Conservation (phyloP, 1,140 invertebrate genomes). For the Bombus confusus region DNA sequence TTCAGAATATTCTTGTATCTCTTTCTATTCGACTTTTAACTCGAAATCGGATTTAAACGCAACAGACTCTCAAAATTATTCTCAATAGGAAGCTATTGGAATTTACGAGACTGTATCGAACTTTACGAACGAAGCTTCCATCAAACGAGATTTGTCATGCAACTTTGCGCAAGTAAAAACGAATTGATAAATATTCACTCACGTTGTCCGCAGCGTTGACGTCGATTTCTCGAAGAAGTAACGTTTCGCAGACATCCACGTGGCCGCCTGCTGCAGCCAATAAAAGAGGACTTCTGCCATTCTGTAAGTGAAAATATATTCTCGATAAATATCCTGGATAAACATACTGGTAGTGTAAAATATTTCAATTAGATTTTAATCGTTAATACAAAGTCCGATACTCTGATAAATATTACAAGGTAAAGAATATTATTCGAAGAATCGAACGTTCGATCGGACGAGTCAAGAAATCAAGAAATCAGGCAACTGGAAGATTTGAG, state of each 20-base stretch:
- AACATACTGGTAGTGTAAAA: too few relatives aligned
- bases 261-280: conserved; percentile 74
- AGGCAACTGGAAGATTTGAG: too few relatives aligned
- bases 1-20: not conserved
- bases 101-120: not conserved
- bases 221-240: conserved; percentile 69
- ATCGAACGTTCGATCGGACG: too few relatives aligned
- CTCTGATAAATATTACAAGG: not conserved
- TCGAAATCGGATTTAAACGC: not conserved
- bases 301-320: conserved; percentile 52
- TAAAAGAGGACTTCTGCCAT: conserved; percentile 68
- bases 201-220: conserved; percentile 73
- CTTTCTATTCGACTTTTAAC: not conserved
- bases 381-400: not conserved
- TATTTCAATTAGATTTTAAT: not conserved
- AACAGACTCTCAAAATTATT: not conserved
- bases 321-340: not conserved
- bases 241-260: conserved; percentile 67
- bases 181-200: conserved; percentile 57
- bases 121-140: not conserved
- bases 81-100: not conserved
- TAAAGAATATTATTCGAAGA: not conserved
- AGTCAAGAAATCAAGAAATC: too few relatives aligned
- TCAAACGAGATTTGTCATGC: too few relatives aligned
- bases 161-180: not conserved